Percentiles rank a stretch among this genome's conserved stretches.
Conservation (phyloP, 2,888 invertebrate genomes). For the Norana najaformis region DNA sequence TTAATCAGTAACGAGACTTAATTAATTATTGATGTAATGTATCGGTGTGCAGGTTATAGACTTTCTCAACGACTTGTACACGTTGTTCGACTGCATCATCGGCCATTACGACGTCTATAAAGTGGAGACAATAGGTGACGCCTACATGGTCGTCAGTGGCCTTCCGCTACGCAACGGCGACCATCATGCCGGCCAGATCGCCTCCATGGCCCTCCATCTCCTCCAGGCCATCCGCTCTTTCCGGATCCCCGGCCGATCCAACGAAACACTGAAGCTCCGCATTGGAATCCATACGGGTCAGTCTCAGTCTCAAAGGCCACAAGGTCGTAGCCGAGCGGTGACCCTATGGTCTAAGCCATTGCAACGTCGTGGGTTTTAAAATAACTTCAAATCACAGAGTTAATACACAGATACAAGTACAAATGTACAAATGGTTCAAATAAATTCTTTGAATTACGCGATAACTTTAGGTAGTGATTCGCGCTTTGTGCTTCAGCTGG, state of each 20-base stretch:
- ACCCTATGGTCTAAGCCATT: no score
- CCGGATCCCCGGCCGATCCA: slow-evolving; percentile 53
- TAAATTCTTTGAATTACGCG: no score
- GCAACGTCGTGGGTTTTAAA: no score
- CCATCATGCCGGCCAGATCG: slow-evolving; percentile 60
- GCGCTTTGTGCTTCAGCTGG: no score
- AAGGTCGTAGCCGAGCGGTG: neutral
- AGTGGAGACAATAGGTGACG: slow-evolving; percentile 67
- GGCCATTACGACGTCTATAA: slow-evolving; percentile 88
- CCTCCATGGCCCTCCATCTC: slow-evolving; percentile 59
- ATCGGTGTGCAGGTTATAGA: slow-evolving; percentile 75
- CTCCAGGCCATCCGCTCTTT: slow-evolving; percentile 55
- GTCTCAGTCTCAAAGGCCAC: neutral
- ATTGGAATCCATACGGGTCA: slow-evolving; percentile 61
- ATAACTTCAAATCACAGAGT: no score
- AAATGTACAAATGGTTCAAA: no score
- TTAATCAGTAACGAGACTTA: neutral
- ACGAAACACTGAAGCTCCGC: slow-evolving; percentile 56
- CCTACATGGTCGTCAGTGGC: slow-evolving; percentile 47
- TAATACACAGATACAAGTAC: no score
- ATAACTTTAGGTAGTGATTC: no score
- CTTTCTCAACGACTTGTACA: slow-evolving; percentile 83
- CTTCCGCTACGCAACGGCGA: slow-evolving; percentile 56
- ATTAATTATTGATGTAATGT: no score
- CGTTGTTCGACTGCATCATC: slow-evolving; percentile 84